Percentiles rank a stretch among this genome's conserved stretches.
These are phyloP conservation scores for Elysia crispata DNA, from an alignment of 2,888 invertebrate species.

Conservation along the genomic window DNA sequence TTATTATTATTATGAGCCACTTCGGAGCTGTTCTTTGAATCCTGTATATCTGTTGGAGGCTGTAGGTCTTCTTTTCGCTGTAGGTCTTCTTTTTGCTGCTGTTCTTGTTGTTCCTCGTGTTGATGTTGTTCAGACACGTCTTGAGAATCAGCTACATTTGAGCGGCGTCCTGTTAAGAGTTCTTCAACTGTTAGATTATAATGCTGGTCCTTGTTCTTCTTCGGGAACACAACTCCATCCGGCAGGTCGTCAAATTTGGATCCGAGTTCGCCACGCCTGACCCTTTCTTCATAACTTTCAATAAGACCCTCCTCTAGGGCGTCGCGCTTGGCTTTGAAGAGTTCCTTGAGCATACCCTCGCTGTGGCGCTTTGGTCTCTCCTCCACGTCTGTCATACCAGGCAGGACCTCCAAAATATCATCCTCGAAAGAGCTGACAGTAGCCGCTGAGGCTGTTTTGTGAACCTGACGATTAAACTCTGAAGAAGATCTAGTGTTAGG, in stretches of 20 bases:
- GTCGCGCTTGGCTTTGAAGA: slow-evolving; percentile 48
- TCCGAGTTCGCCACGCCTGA: slow-evolving; percentile 33
- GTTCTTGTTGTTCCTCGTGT: not conserved
- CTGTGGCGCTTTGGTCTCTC: slow-evolving; percentile 32
- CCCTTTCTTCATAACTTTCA: slow-evolving; percentile 49
- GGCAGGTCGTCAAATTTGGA: not conserved
- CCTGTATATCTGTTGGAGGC: no score
- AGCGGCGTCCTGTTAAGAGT: not conserved
- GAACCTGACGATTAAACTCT: slow-evolving; percentile 20
- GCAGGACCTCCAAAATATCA: slow-evolving; percentile 61
- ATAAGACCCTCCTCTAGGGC: slow-evolving; percentile 48
- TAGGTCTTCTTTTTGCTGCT: no score
- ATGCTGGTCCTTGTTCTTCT: slow-evolving; percentile 7
- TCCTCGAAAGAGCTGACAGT: slow-evolving; percentile 50
- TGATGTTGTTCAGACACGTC: not conserved
- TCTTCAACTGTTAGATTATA: not conserved
- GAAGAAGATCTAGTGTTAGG: no score
- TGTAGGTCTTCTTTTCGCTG: no score
- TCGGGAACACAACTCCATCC: not conserved
- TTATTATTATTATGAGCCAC: no score
- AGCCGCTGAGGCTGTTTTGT: slow-evolving; percentile 43
- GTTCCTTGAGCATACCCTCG: slow-evolving; percentile 26
- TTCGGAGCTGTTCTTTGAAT: not conserved
- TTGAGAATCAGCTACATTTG: not conserved
- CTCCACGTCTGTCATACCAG: slow-evolving; percentile 57